These are phyloP conservation scores for Heterodera schachtii DNA, from an alignment of 1,140 invertebrate species.

Conservation along the genomic window DNA sequence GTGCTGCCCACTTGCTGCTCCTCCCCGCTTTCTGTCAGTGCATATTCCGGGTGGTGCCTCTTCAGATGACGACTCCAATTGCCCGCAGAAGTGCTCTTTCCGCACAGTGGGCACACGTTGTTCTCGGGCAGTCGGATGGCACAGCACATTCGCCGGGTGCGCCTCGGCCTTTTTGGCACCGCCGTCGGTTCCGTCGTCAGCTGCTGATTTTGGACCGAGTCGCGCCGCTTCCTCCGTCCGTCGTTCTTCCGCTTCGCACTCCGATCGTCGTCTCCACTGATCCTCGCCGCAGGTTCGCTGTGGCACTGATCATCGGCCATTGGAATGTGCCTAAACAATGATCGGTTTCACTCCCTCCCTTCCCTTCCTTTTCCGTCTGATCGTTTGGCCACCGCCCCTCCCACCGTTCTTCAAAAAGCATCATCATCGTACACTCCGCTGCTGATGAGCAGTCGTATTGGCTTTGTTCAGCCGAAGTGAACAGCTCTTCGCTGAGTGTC, in stretches of 20 bases:
- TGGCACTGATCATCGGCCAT: not conserved
- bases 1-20: not conserved
- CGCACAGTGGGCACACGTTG: conserved; percentile 23
- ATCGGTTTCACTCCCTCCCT: too few relatives aligned
- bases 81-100: conserved; percentile 9
- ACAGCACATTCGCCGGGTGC: not conserved
- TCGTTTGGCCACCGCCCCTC: too few relatives aligned
- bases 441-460: not conserved
- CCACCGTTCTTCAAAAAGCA: not conserved
- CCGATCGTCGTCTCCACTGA: not conserved
- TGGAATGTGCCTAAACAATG: not conserved
- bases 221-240: not conserved
- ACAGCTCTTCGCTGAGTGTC: not conserved
- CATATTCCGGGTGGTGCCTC: conserved; percentile 28
- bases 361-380: too few relatives aligned
- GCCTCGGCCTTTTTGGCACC: not conserved
- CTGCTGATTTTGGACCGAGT: not conserved
- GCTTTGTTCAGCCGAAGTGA: not conserved
- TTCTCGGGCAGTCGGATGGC: conserved; percentile 19
- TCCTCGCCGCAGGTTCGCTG: not conserved
- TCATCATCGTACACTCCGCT: not conserved
- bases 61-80: conserved; percentile 31
- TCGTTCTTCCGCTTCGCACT: not conserved
- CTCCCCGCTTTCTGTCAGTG: not conserved
- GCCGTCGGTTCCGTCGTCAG: not conserved